phyloP scores from a whole-genome alignment of 2,797 vertebrate genomes.

The Tamandua tetradactyla region DNA sequence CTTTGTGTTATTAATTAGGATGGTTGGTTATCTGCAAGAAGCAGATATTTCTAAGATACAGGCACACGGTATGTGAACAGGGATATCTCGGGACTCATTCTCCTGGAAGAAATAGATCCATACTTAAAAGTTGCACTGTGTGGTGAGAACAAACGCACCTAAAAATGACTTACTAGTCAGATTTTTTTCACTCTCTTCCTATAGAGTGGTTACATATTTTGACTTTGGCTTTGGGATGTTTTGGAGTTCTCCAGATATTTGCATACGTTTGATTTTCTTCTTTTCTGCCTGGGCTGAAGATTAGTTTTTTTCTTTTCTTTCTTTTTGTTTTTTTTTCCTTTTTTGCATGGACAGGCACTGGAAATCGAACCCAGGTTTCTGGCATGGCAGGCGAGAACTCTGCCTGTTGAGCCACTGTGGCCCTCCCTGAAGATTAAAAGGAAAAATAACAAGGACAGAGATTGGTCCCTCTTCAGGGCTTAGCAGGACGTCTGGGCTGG shows the following conservation, averaged over 20 bases:
- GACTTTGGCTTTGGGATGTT: background rate
- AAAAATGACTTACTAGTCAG: background rate
- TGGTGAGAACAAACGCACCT: background rate
- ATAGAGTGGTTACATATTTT: background rate
- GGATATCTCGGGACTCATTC: conserved; percentile 39
- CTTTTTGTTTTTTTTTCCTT: too few relatives aligned
- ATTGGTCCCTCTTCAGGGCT: fast-evolving
- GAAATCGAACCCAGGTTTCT: too few relatives aligned
- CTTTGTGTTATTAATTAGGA: conserved; percentile 76
- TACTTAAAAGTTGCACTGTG: conserved; percentile 60
- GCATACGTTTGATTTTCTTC: too few relatives aligned
- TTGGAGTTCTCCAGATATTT: background rate
- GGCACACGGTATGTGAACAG: background rate
- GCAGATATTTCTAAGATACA: conserved; percentile 77
- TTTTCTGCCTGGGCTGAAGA: background rate
- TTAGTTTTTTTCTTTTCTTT: too few relatives aligned
- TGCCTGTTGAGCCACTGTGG: too few relatives aligned
- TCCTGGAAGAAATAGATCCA: conserved; percentile 1
- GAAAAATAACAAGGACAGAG: too few relatives aligned
- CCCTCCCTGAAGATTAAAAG: too few relatives aligned
- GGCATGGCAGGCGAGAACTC: too few relatives aligned
- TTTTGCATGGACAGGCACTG: too few relatives aligned
- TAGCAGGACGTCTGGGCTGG: too few relatives aligned
- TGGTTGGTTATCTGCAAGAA: conserved; percentile 70
- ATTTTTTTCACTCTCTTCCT: background rate